A percentile compares a stretch with the other conserved stretches of the same genome.
Conservation (phyloP, 2,113 vertebrate genomes). For the Thalassarche chlororhynchos region DNA sequence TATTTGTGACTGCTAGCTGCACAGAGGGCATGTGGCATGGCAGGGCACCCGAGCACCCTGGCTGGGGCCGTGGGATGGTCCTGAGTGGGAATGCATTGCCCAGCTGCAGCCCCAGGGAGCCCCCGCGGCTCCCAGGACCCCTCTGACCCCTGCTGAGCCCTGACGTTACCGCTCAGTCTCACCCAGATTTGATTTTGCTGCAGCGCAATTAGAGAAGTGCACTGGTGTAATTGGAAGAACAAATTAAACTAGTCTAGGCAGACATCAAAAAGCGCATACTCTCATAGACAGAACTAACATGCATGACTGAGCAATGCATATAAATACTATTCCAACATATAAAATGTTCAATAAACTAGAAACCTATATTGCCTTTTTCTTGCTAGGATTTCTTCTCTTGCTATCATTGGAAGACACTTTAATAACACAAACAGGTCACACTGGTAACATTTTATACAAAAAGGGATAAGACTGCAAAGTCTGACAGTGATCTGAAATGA, state of each 20-base stretch:
- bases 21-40: neutral
- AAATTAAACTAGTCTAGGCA: neutral
- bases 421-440: neutral
- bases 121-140: neutral
- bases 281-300: neutral
- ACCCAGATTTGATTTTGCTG: neutral
- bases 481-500: neutral
- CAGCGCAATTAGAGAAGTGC: rapidly evolving
- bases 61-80: rapidly evolving
- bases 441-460: neutral
- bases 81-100: neutral
- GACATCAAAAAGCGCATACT: neutral
- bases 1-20: neutral
- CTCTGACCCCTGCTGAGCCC: neutral
- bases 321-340: neutral
- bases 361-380: neutral
- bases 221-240: neutral
- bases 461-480: neutral
- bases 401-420: neutral
- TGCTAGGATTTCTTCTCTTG: neutral
- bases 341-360: neutral
- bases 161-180: neutral
- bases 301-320: rapidly evolving
- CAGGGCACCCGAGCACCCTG: neutral
- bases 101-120: neutral